These are phyloP conservation scores for Zeugodacus cucurbitae DNA, from an alignment of 1,140 invertebrate species.

Conservation along the genomic window DNA sequence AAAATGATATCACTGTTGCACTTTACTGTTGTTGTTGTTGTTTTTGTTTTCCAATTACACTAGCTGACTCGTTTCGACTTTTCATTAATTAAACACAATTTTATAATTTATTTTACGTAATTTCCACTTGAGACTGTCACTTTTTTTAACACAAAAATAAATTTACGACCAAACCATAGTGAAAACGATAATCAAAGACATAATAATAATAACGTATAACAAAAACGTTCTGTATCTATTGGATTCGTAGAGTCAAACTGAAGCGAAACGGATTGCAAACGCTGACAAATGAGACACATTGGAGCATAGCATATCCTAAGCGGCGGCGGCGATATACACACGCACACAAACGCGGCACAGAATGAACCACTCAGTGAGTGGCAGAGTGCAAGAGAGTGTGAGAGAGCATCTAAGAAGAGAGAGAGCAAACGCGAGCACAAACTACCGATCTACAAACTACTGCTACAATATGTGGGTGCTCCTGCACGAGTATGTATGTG, in stretches of 20 bases:
- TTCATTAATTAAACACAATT: not conserved
- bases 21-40: not conserved
- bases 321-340: conserved; percentile 41
- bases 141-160: not conserved
- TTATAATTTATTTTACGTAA: not conserved
- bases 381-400: no score
- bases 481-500: not conserved
- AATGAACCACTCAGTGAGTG: conserved; percentile 29
- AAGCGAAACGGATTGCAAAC: conserved; percentile 59
- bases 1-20: not conserved
- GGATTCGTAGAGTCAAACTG: conserved; percentile 59
- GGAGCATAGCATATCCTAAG: conserved; percentile 56
- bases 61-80: not conserved
- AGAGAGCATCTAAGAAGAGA: no score
- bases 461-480: not conserved
- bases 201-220: conserved; percentile 28
- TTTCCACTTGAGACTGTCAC: conserved; percentile 1
- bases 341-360: conserved; percentile 45
- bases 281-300: conserved; percentile 40
- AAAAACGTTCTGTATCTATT: conserved; percentile 62
- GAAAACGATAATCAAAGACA: no score
- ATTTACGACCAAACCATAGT: conserved; percentile 15
- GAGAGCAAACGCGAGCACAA: not conserved
- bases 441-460: no score
- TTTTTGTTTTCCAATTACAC: not conserved